Evolutionary conservation across 1,140 invertebrate species (phyloP).

Genomic region (Bombus soroeensis): DNA sequence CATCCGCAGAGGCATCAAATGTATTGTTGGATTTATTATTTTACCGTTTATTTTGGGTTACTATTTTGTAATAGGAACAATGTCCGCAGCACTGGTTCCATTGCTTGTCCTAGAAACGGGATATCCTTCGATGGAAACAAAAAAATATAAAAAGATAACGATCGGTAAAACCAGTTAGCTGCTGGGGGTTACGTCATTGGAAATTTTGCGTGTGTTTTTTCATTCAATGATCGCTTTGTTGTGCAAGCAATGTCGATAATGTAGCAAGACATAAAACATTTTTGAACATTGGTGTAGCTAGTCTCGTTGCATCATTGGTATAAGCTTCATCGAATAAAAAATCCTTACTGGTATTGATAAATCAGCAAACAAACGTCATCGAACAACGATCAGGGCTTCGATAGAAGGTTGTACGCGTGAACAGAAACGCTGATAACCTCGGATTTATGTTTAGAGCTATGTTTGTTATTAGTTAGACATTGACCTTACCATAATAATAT

Average conservation of each 20-base stretch:
- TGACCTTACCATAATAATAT: conserved; percentile 25
- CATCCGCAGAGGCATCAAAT: not conserved
- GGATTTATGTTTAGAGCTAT: too few species aligned
- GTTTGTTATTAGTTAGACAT: conserved; percentile 25
- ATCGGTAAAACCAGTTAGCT: conserved; percentile 11
- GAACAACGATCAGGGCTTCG: not conserved
- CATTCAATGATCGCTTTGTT: not conserved
- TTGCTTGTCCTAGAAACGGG: not conserved
- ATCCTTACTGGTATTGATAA: not conserved
- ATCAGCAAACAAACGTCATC: not conserved
- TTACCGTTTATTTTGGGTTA: not conserved
- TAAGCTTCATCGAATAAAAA: not conserved
- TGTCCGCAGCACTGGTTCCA: not conserved
- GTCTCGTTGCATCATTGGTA: not conserved
- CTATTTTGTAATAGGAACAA: not conserved
- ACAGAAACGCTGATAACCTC: conserved; percentile 45
- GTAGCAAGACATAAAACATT: not conserved
- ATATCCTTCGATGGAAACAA: not conserved
- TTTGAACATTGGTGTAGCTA: not conserved
- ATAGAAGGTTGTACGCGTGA: not conserved
- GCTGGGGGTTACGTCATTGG: conserved; percentile 30
- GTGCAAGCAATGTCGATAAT: not conserved
- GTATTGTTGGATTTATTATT: not conserved
- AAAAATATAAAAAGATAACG: conserved; percentile 24
- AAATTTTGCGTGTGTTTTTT: conserved; percentile 13